A percentile compares a stretch with the other conserved stretches of the same genome.
Evolutionary conservation across 2,113 vertebrate genomes (phyloP).

Genomic region (Callocephalon fimbriatum): DNA sequence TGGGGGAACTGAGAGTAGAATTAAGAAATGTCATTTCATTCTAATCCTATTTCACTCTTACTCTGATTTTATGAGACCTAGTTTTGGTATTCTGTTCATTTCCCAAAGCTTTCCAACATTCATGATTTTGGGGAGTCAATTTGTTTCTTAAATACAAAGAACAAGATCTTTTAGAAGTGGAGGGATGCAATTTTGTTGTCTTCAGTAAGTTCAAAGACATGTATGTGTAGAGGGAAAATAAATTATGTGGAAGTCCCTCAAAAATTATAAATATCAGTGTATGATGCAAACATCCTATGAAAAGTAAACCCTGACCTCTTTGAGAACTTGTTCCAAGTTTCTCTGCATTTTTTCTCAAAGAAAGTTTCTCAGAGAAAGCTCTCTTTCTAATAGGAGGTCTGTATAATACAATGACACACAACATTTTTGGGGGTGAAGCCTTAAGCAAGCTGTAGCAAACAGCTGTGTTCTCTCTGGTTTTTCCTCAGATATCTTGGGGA

Average conservation of each 20-base stretch:
- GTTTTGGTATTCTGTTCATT: not conserved
- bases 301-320: not conserved
- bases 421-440: not conserved
- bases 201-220: not conserved
- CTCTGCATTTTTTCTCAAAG: not conserved
- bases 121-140: not conserved
- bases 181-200: not conserved
- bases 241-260: not conserved
- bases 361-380: not conserved
- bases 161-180: not conserved
- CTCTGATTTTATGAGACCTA: not conserved
- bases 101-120: not conserved
- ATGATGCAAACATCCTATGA: not conserved
- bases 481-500: not conserved
- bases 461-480: not conserved
- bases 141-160: not conserved
- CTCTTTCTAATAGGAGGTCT: not conserved
- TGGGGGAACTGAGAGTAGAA: not conserved
- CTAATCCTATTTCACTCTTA: not conserved
- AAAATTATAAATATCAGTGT: not conserved
- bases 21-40: accelerated
- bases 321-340: not conserved
- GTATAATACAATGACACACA: not conserved
- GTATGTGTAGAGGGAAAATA: not conserved
- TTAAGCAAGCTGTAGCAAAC: not conserved